These are phyloP conservation scores for Chloroceryle aenea DNA, from an alignment of 2,113 vertebrate genomes.

Conservation along the genomic window DNA sequence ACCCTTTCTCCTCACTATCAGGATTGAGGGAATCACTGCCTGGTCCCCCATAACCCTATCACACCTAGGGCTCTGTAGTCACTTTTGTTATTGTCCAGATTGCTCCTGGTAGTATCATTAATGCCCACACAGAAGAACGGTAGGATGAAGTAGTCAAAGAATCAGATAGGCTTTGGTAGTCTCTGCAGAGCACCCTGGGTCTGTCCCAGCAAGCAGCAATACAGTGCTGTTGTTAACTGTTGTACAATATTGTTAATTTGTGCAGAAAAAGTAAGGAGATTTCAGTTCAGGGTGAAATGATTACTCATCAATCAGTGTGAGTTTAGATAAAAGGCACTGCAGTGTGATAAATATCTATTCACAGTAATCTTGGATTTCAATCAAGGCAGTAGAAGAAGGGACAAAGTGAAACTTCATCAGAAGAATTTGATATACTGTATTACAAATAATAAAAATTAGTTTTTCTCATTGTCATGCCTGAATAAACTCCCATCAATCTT, in stretches of 20 bases:
- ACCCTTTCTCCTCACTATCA: fast-evolving
- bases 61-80: background rate
- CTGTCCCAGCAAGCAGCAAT: background rate
- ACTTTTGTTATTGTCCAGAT: background rate
- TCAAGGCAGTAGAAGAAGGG: background rate
- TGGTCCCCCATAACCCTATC: no score
- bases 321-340: background rate
- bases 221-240: background rate
- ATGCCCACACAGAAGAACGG: background rate
- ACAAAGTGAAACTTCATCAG: background rate
- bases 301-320: background rate
- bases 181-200: background rate
- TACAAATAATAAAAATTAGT: background rate
- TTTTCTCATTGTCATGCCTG: background rate
- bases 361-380: background rate
- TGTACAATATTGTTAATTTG: background rate
- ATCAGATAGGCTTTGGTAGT: background rate
- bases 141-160: background rate
- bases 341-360: background rate
- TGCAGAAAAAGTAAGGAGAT: background rate
- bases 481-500: conserved; percentile 6
- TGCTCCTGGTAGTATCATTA: background rate
- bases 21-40: background rate
- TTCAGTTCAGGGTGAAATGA: background rate
- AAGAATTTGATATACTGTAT: background rate